A percentile compares a stretch with the other conserved stretches of the same genome.
These are phyloP conservation scores for Melolontha melolontha DNA, from an alignment of 2,888 invertebrate genomes.

Conservation along the genomic window DNA sequence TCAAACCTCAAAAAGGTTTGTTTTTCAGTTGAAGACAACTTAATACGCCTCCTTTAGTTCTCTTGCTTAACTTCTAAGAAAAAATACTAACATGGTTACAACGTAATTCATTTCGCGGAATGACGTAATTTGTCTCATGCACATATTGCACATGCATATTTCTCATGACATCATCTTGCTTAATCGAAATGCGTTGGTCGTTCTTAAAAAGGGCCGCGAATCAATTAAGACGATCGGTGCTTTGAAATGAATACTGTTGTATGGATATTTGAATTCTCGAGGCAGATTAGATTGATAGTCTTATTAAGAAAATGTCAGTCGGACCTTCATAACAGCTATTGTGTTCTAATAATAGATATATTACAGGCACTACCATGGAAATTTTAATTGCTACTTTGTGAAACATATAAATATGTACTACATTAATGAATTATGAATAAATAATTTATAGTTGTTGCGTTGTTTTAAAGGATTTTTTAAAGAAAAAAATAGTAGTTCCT, in stretches of 20 bases:
- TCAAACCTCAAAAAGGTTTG: too few relatives aligned
- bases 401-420: background rate
- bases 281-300: constrained; percentile 16
- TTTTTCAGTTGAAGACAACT: too few relatives aligned
- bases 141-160: constrained; percentile 5
- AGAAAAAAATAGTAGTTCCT: too few relatives aligned
- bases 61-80: too few relatives aligned
- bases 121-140: background rate
- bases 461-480: too few relatives aligned
- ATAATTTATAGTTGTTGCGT: too few relatives aligned
- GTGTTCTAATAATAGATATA: constrained; percentile 29
- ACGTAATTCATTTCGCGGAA: too few relatives aligned
- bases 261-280: background rate
- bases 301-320: constrained; percentile 30
- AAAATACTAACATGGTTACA: too few relatives aligned
- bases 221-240: constrained; percentile 26
- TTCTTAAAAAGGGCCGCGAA: constrained; percentile 16
- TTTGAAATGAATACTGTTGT: constrained; percentile 18
- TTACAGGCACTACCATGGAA: constrained; percentile 9
- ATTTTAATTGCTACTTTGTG: constrained; percentile 18
- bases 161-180: constrained; percentile 29
- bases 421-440: too few relatives aligned
- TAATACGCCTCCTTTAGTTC: too few relatives aligned
- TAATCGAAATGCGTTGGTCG: constrained; percentile 33
- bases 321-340: constrained; percentile 14